Conservation (phyloP, 2,113 vertebrate species). For the Galeopterus variegatus region DNA sequence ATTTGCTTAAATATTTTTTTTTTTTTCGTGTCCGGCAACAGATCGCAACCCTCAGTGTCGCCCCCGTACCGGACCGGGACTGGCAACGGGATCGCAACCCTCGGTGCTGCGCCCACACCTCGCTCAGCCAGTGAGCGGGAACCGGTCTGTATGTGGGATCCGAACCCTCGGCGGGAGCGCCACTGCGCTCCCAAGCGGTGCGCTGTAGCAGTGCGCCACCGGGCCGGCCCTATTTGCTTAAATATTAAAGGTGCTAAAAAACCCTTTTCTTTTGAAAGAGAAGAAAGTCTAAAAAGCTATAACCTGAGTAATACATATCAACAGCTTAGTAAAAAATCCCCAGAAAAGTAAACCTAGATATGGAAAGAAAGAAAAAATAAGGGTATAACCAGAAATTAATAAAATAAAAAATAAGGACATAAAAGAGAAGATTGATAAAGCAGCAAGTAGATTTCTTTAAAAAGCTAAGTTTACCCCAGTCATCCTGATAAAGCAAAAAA, state of each 20-base stretch:
- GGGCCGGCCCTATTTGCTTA: slow-evolving; percentile 31
- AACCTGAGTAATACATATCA: background rate
- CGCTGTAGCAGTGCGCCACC: no score
- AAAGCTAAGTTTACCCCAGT: background rate
- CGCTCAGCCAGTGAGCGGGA: no score
- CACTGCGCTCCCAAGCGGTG: no score
- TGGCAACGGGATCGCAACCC: no score
- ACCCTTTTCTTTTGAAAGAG: background rate
- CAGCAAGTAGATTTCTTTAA: background rate
- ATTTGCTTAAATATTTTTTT: background rate
- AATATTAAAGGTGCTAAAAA: background rate
- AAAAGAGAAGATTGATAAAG: background rate
- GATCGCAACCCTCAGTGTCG: no score
- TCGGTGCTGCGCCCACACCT: no score
- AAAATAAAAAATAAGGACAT: background rate
- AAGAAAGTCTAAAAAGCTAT: background rate
- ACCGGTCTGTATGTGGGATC: no score
- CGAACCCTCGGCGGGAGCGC: no score
- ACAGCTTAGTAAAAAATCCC: background rate
- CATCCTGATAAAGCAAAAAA: background rate
- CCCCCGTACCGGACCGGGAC: no score
- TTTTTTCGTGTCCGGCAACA: no score
- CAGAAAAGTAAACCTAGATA: background rate
- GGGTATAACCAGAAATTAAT: background rate
- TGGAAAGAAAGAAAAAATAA: slow-evolving; percentile 2